Conservation (phyloP, 2,797 vertebrate species). For the Merluccius polli region DNA sequence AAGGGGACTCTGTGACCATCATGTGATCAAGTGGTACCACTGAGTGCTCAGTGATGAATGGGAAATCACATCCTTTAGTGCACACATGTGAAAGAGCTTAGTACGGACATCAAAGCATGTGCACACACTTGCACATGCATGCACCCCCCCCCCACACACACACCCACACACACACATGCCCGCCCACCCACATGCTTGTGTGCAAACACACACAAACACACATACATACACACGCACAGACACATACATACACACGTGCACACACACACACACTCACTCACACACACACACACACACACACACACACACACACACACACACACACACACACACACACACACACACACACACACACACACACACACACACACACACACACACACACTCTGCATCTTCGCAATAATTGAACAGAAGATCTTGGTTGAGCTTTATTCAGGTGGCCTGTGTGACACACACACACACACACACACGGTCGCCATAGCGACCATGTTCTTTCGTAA, state of each 20-base stretch:
- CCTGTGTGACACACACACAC: too few relatives aligned
- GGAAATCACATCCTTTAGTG: slow-evolving; percentile 33
- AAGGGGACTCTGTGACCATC: slow-evolving; percentile 29
- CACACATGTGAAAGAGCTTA: slow-evolving; percentile 39
- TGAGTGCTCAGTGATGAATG: slow-evolving; percentile 37
- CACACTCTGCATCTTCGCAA: too few relatives aligned
- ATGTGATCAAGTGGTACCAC: slow-evolving; percentile 36
- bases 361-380: background rate
- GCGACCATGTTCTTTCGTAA: background rate
- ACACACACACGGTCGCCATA: too few relatives aligned
- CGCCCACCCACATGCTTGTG: background rate
- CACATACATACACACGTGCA: too few relatives aligned
- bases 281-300: background rate
- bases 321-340: background rate
- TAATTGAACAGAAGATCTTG: too few relatives aligned
- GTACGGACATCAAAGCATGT: slow-evolving; percentile 14
- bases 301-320: background rate
- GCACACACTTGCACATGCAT: too few relatives aligned
- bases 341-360: background rate
- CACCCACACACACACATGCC: background rate
- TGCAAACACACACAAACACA: background rate
- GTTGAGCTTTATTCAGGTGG: too few relatives aligned
- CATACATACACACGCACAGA: background rate
- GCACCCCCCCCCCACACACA: background rate
- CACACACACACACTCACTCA: background rate